Evolutionary conservation across 2,888 invertebrate genomes (phyloP).

Genomic region (Platypus cylindrus): DNA sequence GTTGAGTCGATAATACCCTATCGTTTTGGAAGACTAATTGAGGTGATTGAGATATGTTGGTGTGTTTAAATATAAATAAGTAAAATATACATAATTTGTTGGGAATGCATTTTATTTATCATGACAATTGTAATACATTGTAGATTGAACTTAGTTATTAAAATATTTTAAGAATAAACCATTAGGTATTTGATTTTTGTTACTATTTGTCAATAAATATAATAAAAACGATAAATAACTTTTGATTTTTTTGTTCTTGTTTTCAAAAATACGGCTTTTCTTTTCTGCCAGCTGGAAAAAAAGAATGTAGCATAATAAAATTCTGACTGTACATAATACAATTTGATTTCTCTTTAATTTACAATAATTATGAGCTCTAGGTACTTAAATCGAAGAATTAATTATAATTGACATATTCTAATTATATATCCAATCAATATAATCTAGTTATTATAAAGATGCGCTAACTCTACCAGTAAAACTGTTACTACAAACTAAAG

Average conservation of each 20-base stretch:
- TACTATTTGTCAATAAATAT: not conserved
- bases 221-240: constrained; percentile 8
- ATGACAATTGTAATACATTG: not conserved
- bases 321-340: not conserved
- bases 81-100: not conserved
- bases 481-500: too few relatives aligned
- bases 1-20: not conserved
- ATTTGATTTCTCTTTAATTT: too few relatives aligned
- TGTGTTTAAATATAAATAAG: not conserved
- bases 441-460: too few relatives aligned
- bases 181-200: too few relatives aligned
- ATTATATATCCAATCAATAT: too few relatives aligned
- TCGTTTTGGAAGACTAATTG: too few relatives aligned
- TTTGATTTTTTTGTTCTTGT: constrained; percentile 8
- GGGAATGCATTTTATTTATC: not conserved
- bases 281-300: constrained; percentile 6
- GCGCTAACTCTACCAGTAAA: too few relatives aligned
- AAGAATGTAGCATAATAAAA: not conserved
- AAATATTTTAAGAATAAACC: constrained; percentile 8
- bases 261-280: constrained; percentile 5
- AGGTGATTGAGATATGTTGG: not conserved
- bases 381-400: too few relatives aligned
- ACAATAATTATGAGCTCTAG: too few relatives aligned
- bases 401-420: too few relatives aligned
- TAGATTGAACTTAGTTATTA: not conserved